A percentile compares a stretch with the other conserved stretches of the same genome.
These are phyloP conservation scores for Zhuqinia jingwanae DNA, from an alignment of 2,888 invertebrate genomes.

Conservation along the genomic window DNA sequence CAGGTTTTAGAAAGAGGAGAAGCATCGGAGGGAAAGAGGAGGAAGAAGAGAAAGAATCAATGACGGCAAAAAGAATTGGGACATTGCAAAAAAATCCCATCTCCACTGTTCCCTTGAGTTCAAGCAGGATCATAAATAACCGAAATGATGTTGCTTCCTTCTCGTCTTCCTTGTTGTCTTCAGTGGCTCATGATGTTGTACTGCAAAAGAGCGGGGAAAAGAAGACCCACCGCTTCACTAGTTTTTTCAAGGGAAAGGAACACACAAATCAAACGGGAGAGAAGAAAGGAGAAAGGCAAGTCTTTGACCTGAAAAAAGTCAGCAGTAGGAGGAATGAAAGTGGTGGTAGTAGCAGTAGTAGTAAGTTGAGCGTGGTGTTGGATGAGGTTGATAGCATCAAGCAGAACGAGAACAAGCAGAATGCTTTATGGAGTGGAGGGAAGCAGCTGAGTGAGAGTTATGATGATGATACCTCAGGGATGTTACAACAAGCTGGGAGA, in stretches of 20 bases:
- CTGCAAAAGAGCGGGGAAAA: not conserved
- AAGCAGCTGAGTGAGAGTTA: constrained; percentile 56
- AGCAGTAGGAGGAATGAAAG: not conserved
- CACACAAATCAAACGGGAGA: constrained; percentile 59
- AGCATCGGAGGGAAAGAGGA: constrained; percentile 8
- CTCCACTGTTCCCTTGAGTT: constrained; percentile 48
- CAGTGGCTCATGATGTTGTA: not conserved
- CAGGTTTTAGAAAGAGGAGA: constrained; percentile 28
- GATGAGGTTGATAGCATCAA: constrained; percentile 9
- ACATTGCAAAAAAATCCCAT: constrained; percentile 43
- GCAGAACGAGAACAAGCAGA: constrained; percentile 1
- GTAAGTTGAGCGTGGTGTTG: constrained; percentile 33
- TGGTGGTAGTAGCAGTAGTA: no score
- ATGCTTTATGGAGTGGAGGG: constrained; percentile 58
- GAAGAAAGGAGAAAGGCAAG: constrained; percentile 34
- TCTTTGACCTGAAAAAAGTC: constrained; percentile 67
- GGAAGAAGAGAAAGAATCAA: constrained; percentile 12
- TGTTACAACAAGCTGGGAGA: constrained; percentile 45
- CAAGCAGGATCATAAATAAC: constrained; percentile 65
- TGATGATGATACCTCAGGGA: constrained; percentile 69
- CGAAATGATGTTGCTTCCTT: constrained; percentile 57
- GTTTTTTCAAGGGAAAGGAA: constrained; percentile 60
- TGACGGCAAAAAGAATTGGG: constrained; percentile 37
- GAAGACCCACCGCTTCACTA: constrained; percentile 31
- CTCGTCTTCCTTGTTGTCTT: constrained; percentile 24